phyloP scores from a whole-genome alignment of 2,113 vertebrate species.

The Maccullochella peelii region DNA sequence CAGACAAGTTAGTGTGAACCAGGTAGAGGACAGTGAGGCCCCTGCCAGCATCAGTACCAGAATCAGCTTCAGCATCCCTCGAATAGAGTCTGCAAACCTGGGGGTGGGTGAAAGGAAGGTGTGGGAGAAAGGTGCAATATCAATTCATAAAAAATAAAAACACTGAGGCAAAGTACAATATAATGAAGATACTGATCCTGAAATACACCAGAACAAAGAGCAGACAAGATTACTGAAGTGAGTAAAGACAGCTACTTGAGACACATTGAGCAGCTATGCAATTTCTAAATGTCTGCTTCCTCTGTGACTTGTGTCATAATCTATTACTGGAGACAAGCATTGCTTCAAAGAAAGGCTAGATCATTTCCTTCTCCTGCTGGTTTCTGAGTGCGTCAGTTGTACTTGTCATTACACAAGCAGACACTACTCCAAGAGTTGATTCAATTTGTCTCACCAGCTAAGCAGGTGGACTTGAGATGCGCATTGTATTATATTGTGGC shows the following conservation, averaged over 20 bases:
- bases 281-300: conserved; percentile 45
- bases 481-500: conserved; percentile 28
- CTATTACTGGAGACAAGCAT: conserved; percentile 50
- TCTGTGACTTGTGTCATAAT: conserved; percentile 59
- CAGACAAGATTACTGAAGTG: conserved; percentile 2
- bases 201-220: neutral
- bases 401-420: conserved; percentile 60
- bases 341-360: conserved; percentile 39
- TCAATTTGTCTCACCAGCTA: conserved; percentile 68
- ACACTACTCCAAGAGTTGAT: conserved; percentile 48
- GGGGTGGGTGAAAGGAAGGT: neutral
- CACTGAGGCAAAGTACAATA: neutral
- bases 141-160: neutral
- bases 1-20: conserved; percentile 97
- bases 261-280: conserved; percentile 12
- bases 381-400: conserved; percentile 51
- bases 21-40: conserved; percentile 93
- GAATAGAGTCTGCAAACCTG: conserved; percentile 98
- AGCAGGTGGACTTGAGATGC: conserved; percentile 50
- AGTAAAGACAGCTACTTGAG: conserved; percentile 21
- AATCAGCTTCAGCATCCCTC: conserved; percentile 97
- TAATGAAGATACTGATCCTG: neutral
- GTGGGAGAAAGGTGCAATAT: neutral
- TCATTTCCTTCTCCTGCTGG: conserved; percentile 52
- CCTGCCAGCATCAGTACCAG: conserved; percentile 95